phyloP scores from a whole-genome alignment of 2,888 invertebrate species.

The Epinotia demarniana region DNA sequence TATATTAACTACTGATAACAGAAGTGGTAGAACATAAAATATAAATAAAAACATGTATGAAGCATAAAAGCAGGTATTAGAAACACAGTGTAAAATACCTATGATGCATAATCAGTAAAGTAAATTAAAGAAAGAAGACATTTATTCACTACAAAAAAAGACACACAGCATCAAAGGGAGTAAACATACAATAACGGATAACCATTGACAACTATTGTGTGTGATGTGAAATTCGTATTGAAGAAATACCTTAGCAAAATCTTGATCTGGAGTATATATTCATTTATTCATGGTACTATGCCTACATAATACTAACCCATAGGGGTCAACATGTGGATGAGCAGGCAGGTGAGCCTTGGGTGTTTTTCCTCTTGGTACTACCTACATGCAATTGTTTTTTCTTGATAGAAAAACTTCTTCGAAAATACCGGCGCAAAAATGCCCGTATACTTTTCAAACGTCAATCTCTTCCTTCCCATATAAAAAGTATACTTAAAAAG shows the following conservation, averaged over 20 bases:
- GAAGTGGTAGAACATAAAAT: neutral
- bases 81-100: neutral
- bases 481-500: constrained; percentile 20
- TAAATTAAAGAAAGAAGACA: too few species aligned
- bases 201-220: too few species aligned
- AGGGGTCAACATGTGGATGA: neutral
- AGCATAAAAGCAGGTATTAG: neutral
- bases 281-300: neutral
- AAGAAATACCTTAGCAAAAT: neutral
- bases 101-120: too few species aligned
- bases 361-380: neutral
- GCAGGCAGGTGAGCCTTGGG: neutral
- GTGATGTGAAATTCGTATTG: too few species aligned
- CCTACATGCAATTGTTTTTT: neutral
- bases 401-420: neutral
- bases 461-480: neutral
- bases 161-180: too few species aligned
- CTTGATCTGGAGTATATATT: neutral
- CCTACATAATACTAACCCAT: neutral
- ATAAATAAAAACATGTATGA: neutral
- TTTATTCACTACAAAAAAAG: too few species aligned
- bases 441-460: neutral
- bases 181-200: too few species aligned
- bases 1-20: too few species aligned
- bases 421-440: constrained; percentile 11